Base-by-base conservation (phyloP, 2,888 invertebrate genomes). In the Conus canariensis region DNA sequence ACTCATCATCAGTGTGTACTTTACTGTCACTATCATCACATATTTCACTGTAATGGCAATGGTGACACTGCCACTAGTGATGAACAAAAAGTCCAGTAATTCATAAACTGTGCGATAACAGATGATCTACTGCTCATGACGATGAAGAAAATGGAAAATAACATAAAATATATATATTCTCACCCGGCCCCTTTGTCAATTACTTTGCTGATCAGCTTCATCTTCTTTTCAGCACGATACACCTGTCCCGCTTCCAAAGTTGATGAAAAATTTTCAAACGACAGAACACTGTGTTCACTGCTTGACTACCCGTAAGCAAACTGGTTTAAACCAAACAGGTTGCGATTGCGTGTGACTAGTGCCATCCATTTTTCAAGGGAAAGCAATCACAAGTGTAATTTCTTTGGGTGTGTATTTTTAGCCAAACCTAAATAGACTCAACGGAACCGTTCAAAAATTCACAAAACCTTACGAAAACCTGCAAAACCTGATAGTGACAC, bases 121-220 rank as follows among this genome's bases (percentile, higher is more conserved):
- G 45, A 45, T 45, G 45, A 45, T 45, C 45, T 45, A 45, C 45
- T 2, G 45, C 45, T 45, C 45, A 45, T 45, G 45, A 45, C 45
- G 45, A 45, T 45, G 45, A 45, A 45, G 45, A 45, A 45, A 45
- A 1, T 45, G 45, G 45, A 45, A 45, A 45, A 45, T 45, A 45
- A 45, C 45, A 45, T 30, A n/a, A 30, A 30, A 30, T 2, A 30
- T 45, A 30, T 30, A 1, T 45, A n/a, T 22, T 74, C 93, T 93
- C 93, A 95, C 95, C 95, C 95, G 58, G 93, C 91, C 58, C 93
- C 93, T 93, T 95, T 95, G 88, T 95, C 95, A 85, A 95, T 94
- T 92, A 94, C 93, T 93, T 93, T 93, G 88, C 92, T 92, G 60
- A 94, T 91, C 19, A 95, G 91, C 93, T 95, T 95, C 95, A 95